These are phyloP conservation scores for Herminia tarsipennalis DNA, from an alignment of 2,888 invertebrate genomes.

Conservation along the genomic window DNA sequence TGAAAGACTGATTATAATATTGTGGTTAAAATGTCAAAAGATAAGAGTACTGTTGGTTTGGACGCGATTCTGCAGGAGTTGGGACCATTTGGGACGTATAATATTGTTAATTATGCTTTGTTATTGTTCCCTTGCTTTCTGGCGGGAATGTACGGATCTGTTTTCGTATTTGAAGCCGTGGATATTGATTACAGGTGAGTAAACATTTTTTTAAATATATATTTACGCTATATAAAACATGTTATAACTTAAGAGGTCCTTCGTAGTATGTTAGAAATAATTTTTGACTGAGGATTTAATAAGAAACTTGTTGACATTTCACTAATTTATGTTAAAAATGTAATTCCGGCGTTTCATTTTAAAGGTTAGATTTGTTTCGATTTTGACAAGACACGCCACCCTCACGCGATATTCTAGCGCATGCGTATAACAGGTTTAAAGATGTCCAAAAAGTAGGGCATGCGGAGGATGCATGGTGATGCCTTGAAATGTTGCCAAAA, in stretches of 20 bases:
- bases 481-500: not conserved
- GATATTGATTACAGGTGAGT: slow-evolving; percentile 73
- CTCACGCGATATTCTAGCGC: slow-evolving; percentile 34
- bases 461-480: slow-evolving; percentile 22
- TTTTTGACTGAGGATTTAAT: too few relatives aligned
- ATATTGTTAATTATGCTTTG: slow-evolving; percentile 73
- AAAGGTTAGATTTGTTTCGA: slow-evolving; percentile 24
- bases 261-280: too few relatives aligned
- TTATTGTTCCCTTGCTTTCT: slow-evolving; percentile 74
- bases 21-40: slow-evolving; percentile 57
- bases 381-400: slow-evolving; percentile 41
- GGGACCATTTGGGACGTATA: slow-evolving; percentile 76
- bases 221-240: not conserved
- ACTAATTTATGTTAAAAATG: not conserved
- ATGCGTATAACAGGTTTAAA: slow-evolving; percentile 43
- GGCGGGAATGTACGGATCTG: slow-evolving; percentile 77
- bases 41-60: slow-evolving; percentile 52
- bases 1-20: slow-evolving; percentile 36
- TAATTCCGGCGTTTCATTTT: slow-evolving; percentile 7
- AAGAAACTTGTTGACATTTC: too few relatives aligned
- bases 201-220: not conserved
- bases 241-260: too few relatives aligned
- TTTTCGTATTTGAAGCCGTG: slow-evolving; percentile 75
- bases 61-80: slow-evolving; percentile 68
- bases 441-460: slow-evolving; percentile 26